phyloP scores from a whole-genome alignment of 2,888 invertebrate genomes.

The Ferrisia virgata region DNA sequence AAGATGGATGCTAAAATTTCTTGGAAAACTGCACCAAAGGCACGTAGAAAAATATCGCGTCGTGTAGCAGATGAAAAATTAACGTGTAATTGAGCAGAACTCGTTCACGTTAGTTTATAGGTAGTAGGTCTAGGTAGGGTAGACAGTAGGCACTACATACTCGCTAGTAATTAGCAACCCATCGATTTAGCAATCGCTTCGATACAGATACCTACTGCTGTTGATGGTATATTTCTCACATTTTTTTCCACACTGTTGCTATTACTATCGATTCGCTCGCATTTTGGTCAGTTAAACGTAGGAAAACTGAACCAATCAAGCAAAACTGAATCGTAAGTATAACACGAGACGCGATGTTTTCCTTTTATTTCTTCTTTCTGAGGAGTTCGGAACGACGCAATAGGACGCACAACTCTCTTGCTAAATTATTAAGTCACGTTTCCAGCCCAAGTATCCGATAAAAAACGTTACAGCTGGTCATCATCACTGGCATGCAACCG shows the following conservation, averaged over 20 bases:
- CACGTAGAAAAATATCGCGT: background rate
- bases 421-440: no score
- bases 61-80: background rate
- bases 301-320: background rate
- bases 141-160: background rate
- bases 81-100: constrained; percentile 14
- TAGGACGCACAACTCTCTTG: no score
- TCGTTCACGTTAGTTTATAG: background rate
- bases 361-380: no score
- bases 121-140: no score
- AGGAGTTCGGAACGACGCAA: background rate
- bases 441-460: no score
- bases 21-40: background rate
- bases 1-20: background rate
- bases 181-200: background rate
- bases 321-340: background rate
- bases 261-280: background rate
- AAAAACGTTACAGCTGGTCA: no score
- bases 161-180: background rate
- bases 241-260: background rate
- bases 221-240: no score
- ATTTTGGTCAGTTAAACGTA: background rate
- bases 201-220: background rate
- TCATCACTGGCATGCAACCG: no score
- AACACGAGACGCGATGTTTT: background rate